Evolutionary conservation across 2,113 vertebrate genomes (phyloP).

Genomic region (Percopsis transmontana): DNA sequence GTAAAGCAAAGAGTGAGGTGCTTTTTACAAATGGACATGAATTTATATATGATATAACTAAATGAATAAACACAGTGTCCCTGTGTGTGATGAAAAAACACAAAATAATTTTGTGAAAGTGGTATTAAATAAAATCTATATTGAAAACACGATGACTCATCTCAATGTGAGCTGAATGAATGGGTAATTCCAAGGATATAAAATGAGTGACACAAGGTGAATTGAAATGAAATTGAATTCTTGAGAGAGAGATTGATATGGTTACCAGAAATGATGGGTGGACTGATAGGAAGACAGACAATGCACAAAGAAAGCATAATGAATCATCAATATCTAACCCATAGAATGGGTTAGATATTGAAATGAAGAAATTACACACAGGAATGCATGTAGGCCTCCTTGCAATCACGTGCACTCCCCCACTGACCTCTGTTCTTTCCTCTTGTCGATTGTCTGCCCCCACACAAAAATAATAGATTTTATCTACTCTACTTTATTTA

Average conservation of each 20-base stretch:
- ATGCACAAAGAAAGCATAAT: not conserved
- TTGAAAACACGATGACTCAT: no score
- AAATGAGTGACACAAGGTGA: not conserved
- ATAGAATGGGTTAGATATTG: no score
- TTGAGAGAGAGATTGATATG: not conserved
- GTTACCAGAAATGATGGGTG: not conserved
- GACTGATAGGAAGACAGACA: not conserved
- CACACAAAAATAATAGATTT: no score
- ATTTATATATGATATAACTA: not conserved
- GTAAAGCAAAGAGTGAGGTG: constrained; percentile 12
- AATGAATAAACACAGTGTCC: not conserved
- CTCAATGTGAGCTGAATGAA: no score
- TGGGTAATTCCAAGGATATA: not conserved
- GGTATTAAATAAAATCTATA: no score
- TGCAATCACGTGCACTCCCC: not conserved
- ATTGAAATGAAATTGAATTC: not conserved
- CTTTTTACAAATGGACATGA: not conserved
- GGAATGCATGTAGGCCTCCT: not conserved
- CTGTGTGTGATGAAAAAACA: not conserved
- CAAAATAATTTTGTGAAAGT: no score
- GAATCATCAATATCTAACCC: no score
- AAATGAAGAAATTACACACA: not conserved
- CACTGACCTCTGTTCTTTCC: not conserved
- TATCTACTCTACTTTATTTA: no score
- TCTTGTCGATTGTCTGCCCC: no score